phyloP scores from a whole-genome alignment of 2,888 invertebrate genomes.

The Epinotia nisella region DNA sequence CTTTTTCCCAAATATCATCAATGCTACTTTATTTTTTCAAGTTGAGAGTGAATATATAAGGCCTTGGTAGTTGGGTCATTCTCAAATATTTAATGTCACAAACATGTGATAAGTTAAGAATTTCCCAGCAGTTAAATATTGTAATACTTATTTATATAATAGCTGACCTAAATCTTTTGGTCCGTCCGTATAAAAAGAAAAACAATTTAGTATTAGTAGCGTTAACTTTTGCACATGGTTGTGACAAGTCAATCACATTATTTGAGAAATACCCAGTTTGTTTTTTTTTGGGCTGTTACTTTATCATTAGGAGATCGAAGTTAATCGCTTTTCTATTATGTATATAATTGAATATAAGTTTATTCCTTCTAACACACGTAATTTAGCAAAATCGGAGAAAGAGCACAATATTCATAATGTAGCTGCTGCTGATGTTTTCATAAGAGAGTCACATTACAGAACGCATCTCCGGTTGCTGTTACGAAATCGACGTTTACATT shows the following conservation, averaged over 20 bases:
- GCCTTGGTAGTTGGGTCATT: no score
- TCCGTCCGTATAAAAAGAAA: no score
- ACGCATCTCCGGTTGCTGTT: conserved; percentile 37
- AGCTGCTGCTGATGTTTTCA: not conserved
- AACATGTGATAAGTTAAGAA: no score
- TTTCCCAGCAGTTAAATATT: no score
- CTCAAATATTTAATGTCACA: no score
- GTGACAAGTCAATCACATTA: no score
- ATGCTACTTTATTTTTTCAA: not conserved
- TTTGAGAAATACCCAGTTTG: no score
- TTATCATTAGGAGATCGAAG: not conserved
- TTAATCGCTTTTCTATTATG: not conserved
- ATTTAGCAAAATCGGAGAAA: not conserved
- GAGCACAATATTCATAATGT: conserved; percentile 5
- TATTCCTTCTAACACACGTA: not conserved
- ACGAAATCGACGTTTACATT: conserved; percentile 32
- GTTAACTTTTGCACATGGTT: no score
- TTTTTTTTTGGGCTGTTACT: not conserved
- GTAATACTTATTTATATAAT: no score
- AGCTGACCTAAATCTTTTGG: no score
- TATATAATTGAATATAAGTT: not conserved
- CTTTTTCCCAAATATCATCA: not conserved
- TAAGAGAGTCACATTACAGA: conserved; percentile 14
- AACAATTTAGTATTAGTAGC: no score
- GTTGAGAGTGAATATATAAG: not conserved